These are phyloP conservation scores for Tachyglossus aculeatus DNA, from an alignment of 2,797 vertebrate species.

Conservation along the genomic window DNA sequence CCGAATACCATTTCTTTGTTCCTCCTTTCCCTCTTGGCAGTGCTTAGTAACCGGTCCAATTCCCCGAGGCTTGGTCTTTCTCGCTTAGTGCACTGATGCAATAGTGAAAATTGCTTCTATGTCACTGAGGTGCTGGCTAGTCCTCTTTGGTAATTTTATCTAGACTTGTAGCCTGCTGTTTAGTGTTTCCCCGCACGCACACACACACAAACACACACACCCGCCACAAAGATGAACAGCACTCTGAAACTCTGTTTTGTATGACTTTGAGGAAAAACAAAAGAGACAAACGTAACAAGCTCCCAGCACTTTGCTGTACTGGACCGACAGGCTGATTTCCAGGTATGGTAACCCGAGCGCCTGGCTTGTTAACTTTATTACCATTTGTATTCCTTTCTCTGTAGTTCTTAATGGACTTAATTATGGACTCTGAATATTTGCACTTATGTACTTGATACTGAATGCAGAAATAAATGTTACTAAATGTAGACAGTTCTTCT, in stretches of 20 bases:
- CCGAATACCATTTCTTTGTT: conserved; percentile 85
- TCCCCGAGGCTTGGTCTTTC: conserved; percentile 84
- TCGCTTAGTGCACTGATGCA: conserved; percentile 82
- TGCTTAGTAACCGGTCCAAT: conserved; percentile 88
- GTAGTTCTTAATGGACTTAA: conserved; percentile 89
- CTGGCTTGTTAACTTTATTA: conserved; percentile 94
- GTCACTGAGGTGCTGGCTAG: conserved; percentile 89
- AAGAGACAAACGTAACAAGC: conserved; percentile 68
- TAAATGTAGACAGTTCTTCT: conserved; percentile 82
- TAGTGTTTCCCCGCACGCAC: conserved; percentile 93
- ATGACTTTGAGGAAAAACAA: conserved; percentile 75
- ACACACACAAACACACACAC: conserved; percentile 58
- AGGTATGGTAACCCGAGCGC: conserved; percentile 85
- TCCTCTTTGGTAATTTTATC: conserved; percentile 88
- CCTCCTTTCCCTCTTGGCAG: conserved; percentile 81
- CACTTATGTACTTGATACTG: conserved; percentile 99
- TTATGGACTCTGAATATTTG: conserved; percentile 98
- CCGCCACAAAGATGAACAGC: conserved; percentile 87
- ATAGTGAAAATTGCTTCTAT: conserved; percentile 88
- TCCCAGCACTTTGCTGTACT: conserved; percentile 88
- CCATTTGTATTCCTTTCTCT: conserved; percentile 95
- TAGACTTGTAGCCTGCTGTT: conserved; percentile 82
- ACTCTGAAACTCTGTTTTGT: conserved; percentile 94
- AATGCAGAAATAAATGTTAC: conserved; percentile 99
- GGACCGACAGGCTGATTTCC: conserved; percentile 90